These are phyloP conservation scores for Atopsyche davidsoni DNA, from an alignment of 1,140 invertebrate species.

Conservation along the genomic window DNA sequence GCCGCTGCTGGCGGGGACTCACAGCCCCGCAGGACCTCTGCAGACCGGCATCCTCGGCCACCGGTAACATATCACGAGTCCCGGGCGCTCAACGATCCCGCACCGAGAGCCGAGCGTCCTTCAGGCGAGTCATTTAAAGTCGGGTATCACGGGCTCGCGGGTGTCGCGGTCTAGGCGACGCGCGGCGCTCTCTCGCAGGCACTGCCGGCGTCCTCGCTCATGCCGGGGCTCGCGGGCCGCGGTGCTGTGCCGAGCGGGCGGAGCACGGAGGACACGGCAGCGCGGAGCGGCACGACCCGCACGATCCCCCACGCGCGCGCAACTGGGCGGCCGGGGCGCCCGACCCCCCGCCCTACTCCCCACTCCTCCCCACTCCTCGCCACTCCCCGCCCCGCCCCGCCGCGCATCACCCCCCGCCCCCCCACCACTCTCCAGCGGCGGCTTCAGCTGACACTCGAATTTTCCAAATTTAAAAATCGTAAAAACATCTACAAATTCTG, in stretches of 20 bases:
- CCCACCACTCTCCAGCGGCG: no score
- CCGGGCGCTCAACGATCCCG: no score
- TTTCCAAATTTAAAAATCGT: no score
- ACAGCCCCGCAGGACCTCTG: background rate
- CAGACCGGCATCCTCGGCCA: constrained; percentile 8
- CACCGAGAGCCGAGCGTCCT: no score
- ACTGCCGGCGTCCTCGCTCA: background rate
- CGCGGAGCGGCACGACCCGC: background rate
- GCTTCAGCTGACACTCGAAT: no score
- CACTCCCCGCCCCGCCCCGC: constrained; percentile 1
- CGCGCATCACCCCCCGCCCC: background rate
- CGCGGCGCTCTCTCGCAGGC: background rate
- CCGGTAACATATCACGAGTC: constrained; percentile 16
- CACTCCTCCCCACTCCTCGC: background rate
- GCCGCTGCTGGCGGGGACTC: background rate
- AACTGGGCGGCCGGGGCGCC: constrained; percentile 3
- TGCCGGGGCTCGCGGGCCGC: background rate
- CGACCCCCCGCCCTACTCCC: constrained; percentile 9
- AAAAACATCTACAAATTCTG: no score
- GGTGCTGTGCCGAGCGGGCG: background rate
- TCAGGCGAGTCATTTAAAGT: no score
- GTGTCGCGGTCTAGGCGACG: background rate
- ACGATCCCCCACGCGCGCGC: background rate
- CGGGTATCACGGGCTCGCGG: background rate
- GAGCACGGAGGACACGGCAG: constrained; percentile 12